Evolutionary conservation across 2,888 invertebrate genomes (phyloP).

Genomic region (Drosophila quinaria): DNA sequence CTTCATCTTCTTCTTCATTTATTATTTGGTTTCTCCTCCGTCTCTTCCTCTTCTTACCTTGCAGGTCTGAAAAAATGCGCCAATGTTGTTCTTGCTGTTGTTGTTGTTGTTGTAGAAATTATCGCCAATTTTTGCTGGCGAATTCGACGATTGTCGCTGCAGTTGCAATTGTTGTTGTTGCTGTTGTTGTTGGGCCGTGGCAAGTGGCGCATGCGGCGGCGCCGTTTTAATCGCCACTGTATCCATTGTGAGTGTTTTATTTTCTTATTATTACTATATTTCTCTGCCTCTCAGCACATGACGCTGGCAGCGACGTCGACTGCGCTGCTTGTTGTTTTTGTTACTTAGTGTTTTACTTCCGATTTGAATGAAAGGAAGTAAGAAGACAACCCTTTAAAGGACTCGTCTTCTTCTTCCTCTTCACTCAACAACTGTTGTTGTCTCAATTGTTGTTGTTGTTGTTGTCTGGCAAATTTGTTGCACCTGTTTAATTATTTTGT

Average conservation of each 20-base stretch:
- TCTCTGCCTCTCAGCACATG: constrained; percentile 48
- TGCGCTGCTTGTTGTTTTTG: not conserved
- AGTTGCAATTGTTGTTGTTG: constrained; percentile 40
- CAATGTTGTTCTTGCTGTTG: constrained; percentile 69
- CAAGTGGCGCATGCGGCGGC: constrained; percentile 83
- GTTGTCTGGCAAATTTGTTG: constrained; percentile 30
- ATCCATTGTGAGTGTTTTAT: constrained; percentile 69
- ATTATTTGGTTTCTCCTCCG: too few species aligned
- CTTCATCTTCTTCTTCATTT: not conserved
- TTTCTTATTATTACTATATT: not conserved
- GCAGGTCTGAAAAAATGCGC: constrained; percentile 86
- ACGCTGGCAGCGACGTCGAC: not conserved
- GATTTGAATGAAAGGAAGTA: constrained; percentile 26
- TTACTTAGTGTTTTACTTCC: constrained; percentile 6
- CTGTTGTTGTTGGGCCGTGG: constrained; percentile 64
- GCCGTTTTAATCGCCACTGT: constrained; percentile 83
- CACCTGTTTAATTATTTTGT: constrained; percentile 48
- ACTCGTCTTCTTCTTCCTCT: constrained; percentile 31
- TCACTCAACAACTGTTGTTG: constrained; percentile 26
- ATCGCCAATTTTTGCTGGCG: constrained; percentile 50
- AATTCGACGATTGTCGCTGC: constrained; percentile 50
- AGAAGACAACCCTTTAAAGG: constrained; percentile 44
- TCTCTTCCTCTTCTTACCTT: constrained; percentile 82
- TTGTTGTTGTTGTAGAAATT: constrained; percentile 47
- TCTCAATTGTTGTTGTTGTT: constrained; percentile 17